phyloP scores from a whole-genome alignment of 1,140 invertebrate genomes.

The silkworm (Bombyx mori) region DNA sequence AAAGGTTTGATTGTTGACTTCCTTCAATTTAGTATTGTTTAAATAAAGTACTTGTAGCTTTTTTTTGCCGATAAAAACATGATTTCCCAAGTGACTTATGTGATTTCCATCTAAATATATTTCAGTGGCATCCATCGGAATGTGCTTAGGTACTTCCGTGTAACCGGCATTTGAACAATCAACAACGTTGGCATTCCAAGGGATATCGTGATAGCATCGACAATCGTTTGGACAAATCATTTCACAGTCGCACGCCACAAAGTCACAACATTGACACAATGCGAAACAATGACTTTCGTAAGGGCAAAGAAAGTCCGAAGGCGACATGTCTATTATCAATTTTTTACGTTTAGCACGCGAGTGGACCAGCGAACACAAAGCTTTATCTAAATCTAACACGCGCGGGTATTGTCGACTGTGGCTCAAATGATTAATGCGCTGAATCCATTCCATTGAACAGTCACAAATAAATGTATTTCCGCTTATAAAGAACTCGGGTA shows the following conservation, averaged over 20 bases:
- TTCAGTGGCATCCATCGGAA: conserved; percentile 93
- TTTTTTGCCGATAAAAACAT: conserved; percentile 90
- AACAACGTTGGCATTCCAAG: conserved; percentile 93
- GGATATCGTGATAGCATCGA: conserved; percentile 90
- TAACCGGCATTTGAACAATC: conserved; percentile 86
- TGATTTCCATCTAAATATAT: conserved; percentile 91
- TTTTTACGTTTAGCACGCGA: conserved; percentile 79
- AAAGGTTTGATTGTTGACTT: conserved; percentile 88
- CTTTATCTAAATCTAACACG: conserved; percentile 87
- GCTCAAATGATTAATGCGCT: conserved; percentile 81
- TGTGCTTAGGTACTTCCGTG: conserved; percentile 79
- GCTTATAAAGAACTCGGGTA: conserved; percentile 85
- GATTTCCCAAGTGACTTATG: conserved; percentile 83
- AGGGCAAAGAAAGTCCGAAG: conserved; percentile 87
- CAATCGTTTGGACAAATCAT: conserved; percentile 92
- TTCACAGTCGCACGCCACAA: conserved; percentile 91
- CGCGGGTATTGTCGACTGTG: conserved; percentile 83
- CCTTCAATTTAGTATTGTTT: conserved; percentile 84
- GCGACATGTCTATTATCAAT: conserved; percentile 82
- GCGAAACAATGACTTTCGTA: conserved; percentile 93
- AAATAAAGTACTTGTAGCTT: conserved; percentile 86
- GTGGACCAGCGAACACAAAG: conserved; percentile 86
- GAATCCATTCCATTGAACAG: conserved; percentile 89
- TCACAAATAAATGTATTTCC: conserved; percentile 88
- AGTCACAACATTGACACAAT: conserved; percentile 91